Evolutionary conservation across 2,797 vertebrate genomes (phyloP), one percentile per base, ranked within the genome.

Genomic region (Xiphophorus birchmanni): DNA sequence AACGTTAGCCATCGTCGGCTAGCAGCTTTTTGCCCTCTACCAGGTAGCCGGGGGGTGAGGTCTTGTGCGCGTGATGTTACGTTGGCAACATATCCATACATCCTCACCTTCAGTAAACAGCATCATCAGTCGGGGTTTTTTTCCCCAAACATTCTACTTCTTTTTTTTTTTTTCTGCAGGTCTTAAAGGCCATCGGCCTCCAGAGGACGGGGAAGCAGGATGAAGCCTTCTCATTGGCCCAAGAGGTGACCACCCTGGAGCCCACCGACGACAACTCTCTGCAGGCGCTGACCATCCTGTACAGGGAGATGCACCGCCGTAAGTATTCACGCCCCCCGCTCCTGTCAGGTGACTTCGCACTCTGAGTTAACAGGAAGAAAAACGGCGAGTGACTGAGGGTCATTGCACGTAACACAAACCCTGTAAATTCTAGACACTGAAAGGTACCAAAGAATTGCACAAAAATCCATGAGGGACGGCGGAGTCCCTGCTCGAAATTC

Each of bases 231-330:
- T 84, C 92, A 71, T 86, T 99, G 92, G 98, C 98, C 10, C 98
- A 99, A 91, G 99, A 99, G 88, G 99, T 99, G 74, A 96, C 98
- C 47, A 95, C 94, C 5, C 96, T 99, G 1, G 99, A 99, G 84
- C 99, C 98, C 54, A 99, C 98, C 0, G 99, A 99, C 54, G 99
- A 99, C 92, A 99, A 99, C 94, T 99, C 98, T 0, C 94, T 99
- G 71, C 99, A 99, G 84, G 99, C 99, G 2, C 95, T 99, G 78
- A 99, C 99, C 10, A 99, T 99, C 71, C 96, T 99, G 21, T 99
- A 99, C 94, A 93, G 99, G 87, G 99, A 99, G 89, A 99, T 99
- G 99, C 99, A 99, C 77, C 96, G 99, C 0, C 93, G 91, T 94
- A 84, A 93, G 93, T 92, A 82, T 65, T 35, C 54, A 35, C 35